Conservation (phyloP, 2,888 invertebrate species). For the Amblyjoppa proteus region DNA sequence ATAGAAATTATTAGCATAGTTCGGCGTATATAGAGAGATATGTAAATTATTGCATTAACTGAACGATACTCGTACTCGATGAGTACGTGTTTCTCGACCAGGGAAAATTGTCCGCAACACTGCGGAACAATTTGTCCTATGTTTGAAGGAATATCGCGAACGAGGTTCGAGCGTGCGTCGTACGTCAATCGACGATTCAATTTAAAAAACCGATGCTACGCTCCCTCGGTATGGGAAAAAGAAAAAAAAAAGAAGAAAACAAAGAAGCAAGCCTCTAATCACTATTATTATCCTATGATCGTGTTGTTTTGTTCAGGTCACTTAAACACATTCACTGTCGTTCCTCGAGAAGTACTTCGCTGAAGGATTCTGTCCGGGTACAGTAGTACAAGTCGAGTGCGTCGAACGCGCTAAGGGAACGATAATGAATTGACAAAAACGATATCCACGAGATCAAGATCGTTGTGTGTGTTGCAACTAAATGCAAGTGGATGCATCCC, state of each 20-base stretch:
- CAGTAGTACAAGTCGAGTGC: constrained; percentile 67
- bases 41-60: constrained; percentile 54
- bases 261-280: constrained; percentile 58
- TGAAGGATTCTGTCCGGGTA: constrained; percentile 79
- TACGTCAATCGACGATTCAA: constrained; percentile 15
- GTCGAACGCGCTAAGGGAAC: constrained; percentile 78
- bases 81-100: constrained; percentile 55
- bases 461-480: constrained; percentile 85
- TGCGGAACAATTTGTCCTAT: neutral
- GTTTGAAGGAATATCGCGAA: constrained; percentile 7
- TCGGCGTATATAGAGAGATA: constrained; percentile 32
- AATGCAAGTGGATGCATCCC: constrained; percentile 85
- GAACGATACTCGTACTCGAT: constrained; percentile 68
- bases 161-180: neutral
- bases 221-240: constrained; percentile 16
- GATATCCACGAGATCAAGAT: constrained; percentile 85
- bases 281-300: constrained; percentile 78
- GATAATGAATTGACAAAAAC: constrained; percentile 83
- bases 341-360: constrained; percentile 84
- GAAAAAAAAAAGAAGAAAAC: constrained; percentile 36
- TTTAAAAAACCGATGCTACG: neutral
- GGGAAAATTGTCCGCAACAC: neutral
- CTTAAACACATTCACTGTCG: constrained; percentile 85
- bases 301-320: constrained; percentile 85
- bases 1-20: constrained; percentile 41